Percentiles rank a stretch among this genome's conserved stretches.
These are phyloP conservation scores for Erinaceus europaeus DNA, from an alignment of 2,113 vertebrate species.

Conservation along the genomic window DNA sequence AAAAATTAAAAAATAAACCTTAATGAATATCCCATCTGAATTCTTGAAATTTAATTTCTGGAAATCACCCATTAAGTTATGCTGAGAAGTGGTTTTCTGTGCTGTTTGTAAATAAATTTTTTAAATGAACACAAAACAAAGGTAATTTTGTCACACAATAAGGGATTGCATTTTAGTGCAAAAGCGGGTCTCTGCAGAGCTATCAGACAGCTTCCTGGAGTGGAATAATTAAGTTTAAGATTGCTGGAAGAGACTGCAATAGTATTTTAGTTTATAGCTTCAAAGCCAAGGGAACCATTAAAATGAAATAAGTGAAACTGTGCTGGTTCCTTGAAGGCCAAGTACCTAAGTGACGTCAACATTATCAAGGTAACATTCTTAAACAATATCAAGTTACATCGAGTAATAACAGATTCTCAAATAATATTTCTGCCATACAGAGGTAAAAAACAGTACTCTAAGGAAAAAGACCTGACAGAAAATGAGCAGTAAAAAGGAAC, in stretches of 20 bases:
- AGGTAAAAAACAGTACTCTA: constrained; percentile 32
- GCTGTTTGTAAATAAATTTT: constrained; percentile 57
- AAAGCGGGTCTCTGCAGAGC: constrained; percentile 61
- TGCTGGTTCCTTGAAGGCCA: constrained; percentile 59
- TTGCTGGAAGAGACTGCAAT: constrained; percentile 67
- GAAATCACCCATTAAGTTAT: constrained; percentile 52
- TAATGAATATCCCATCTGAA: constrained; percentile 16
- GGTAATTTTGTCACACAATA: constrained; percentile 63
- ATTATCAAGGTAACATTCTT: constrained; percentile 51
- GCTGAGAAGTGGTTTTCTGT: constrained; percentile 42
- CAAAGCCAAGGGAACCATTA: constrained; percentile 67
- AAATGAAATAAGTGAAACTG: constrained; percentile 71
- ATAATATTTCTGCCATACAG: constrained; percentile 6
- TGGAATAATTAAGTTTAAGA: constrained; percentile 77
- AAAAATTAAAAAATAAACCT: constrained; percentile 36
- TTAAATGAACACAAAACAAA: constrained; percentile 48
- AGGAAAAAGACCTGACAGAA: constrained; percentile 32
- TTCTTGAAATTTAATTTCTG: constrained; percentile 40
- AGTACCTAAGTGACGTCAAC: constrained; percentile 62
- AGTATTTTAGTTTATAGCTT: constrained; percentile 74
- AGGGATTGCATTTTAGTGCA: constrained; percentile 56
- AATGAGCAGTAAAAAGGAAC: constrained; percentile 19
- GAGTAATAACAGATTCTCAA: constrained; percentile 36
- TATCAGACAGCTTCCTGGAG: constrained; percentile 69
- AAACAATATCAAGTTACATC: constrained; percentile 17